Conservation (phyloP, 2,888 invertebrate genomes). For the Meganola albula region DNA sequence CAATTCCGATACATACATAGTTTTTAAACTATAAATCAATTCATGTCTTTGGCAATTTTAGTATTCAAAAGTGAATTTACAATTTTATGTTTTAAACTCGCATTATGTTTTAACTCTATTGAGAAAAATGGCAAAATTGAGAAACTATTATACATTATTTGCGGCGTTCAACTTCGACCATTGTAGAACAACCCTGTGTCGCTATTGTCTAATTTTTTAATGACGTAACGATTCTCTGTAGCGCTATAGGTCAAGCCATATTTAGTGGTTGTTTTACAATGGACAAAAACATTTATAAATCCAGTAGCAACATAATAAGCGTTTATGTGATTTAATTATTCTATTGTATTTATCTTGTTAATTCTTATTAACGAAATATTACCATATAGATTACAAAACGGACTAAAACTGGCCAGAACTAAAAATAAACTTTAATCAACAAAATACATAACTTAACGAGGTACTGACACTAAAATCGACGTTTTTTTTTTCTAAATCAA, state of each 20-base stretch:
- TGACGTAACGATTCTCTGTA: not conserved
- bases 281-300: constrained; percentile 35
- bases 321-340: constrained; percentile 58
- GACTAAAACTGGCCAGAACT: constrained; percentile 60
- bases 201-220: not conserved
- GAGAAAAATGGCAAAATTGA: constrained; percentile 63
- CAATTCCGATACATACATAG: constrained; percentile 49
- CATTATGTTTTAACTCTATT: constrained; percentile 63
- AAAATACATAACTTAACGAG: constrained; percentile 37
- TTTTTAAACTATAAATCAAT: constrained; percentile 51
- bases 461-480: constrained; percentile 35
- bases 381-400: constrained; percentile 44
- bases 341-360: constrained; percentile 54
- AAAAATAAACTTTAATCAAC: constrained; percentile 35
- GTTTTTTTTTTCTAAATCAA: constrained; percentile 32
- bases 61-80: constrained; percentile 75
- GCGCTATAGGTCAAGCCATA: constrained; percentile 15
- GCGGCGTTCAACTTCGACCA: constrained; percentile 37
- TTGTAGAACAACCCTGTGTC: constrained; percentile 15
- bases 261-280: constrained; percentile 24
- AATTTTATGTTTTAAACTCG: constrained; percentile 59
- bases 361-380: constrained; percentile 52
- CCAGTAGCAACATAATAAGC: constrained; percentile 64
- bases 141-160: constrained; percentile 56
- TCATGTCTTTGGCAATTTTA: constrained; percentile 74